Conservation (phyloP, 2,113 vertebrate species). For the Nymphicus hollandicus region DNA sequence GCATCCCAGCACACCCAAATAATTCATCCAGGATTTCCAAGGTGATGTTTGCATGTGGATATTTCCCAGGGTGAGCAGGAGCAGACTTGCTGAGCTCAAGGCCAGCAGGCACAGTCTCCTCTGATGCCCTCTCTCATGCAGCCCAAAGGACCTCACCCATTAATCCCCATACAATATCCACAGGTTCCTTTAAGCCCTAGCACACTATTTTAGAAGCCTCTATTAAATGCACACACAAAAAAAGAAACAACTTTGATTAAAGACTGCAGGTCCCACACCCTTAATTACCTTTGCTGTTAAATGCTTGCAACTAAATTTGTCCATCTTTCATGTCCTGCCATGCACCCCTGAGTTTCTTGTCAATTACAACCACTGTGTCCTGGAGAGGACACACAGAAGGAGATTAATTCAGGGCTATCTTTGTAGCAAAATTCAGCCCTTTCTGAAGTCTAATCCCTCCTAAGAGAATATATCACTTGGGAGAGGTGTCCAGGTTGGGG, state of each 20-base stretch:
- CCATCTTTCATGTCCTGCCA: neutral
- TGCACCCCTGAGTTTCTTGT: neutral
- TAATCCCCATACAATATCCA: neutral
- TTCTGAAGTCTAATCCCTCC: neutral
- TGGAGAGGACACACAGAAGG: neutral
- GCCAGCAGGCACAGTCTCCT: neutral
- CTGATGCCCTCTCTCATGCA: neutral
- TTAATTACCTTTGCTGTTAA: neutral
- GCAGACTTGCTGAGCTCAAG: neutral
- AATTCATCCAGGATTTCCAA: rapidly evolving
- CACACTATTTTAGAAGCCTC: neutral
- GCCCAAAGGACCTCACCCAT: neutral
- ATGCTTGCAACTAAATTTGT: neutral
- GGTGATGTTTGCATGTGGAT: neutral
- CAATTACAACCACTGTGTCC: neutral
- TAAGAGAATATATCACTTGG: neutral
- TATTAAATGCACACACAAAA: neutral
- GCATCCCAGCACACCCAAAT: rapidly evolving
- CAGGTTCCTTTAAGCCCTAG: neutral
- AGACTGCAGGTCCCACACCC: neutral
- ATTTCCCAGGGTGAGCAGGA: neutral
- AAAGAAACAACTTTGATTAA: neutral
- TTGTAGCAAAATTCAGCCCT: neutral
- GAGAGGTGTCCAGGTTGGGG: neutral
- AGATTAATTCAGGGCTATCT: neutral